A percentile compares a stretch with the other conserved stretches of the same genome.
phyloP scores from a whole-genome alignment of 2,888 invertebrate species.

The Carabus problematicus region DNA sequence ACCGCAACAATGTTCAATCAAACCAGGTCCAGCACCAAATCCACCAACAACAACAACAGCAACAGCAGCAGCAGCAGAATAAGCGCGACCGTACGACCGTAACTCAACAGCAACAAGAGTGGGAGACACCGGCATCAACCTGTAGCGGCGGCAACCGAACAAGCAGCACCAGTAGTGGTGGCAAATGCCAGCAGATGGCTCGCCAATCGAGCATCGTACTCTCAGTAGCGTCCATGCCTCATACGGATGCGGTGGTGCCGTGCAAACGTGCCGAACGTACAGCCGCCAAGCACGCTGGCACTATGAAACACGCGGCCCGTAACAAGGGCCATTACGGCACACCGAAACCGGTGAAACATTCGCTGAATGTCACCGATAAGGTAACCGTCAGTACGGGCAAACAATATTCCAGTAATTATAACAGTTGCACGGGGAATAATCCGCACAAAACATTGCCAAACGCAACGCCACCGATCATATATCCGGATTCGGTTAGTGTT shows the following conservation, averaged over 20 bases:
- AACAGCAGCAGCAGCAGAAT: slow-evolving; percentile 17
- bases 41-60: slow-evolving; percentile 37
- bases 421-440: background rate
- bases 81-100: background rate
- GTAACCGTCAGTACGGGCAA: background rate
- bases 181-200: slow-evolving; percentile 20
- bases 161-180: slow-evolving; percentile 10
- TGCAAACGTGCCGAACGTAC: slow-evolving; percentile 34
- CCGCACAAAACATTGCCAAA: slow-evolving; percentile 3
- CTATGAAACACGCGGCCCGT: slow-evolving; percentile 9
- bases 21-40: slow-evolving; percentile 8
- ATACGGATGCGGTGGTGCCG: slow-evolving; percentile 27
- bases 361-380: slow-evolving; percentile 17
- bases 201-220: slow-evolving; percentile 15
- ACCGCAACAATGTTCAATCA: slow-evolving; percentile 24
- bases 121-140: slow-evolving; percentile 1
- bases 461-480: slow-evolving; percentile 6
- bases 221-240: slow-evolving; percentile 33
- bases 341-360: slow-evolving; percentile 33
- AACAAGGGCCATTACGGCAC: slow-evolving; percentile 28
- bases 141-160: background rate
- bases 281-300: slow-evolving; percentile 5
- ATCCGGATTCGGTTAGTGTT: slow-evolving; percentile 7
- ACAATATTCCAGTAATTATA: slow-evolving; percentile 12
- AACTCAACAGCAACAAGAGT: background rate